Conservation (phyloP, 1,140 invertebrate genomes). For the Zaprionus gabonicus region DNA sequence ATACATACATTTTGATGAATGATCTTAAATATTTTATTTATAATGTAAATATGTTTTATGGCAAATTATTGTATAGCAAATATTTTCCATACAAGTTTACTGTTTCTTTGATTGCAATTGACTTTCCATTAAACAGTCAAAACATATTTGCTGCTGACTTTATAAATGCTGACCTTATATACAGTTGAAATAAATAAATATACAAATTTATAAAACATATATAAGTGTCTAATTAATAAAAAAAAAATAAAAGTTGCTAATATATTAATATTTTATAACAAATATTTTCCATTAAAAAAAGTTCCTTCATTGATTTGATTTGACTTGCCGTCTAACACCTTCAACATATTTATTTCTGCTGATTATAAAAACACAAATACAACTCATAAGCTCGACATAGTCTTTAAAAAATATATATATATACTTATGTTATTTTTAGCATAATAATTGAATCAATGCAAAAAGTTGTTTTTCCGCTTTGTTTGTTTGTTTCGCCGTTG, state of each 20-base stretch:
- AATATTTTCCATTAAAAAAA: background rate
- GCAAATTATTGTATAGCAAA: background rate
- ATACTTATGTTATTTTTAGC: conserved; percentile 12
- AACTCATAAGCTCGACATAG: conserved; percentile 19
- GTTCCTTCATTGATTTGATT: background rate
- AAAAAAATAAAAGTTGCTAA: background rate
- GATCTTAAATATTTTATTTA: too few species aligned
- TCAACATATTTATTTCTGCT: conserved; percentile 7
- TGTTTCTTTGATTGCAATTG: background rate
- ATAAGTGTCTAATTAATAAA: background rate
- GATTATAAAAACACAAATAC: conserved; percentile 39
- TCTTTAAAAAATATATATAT: conserved; percentile 2
- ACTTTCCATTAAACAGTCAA: background rate
- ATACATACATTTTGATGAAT: too few species aligned
- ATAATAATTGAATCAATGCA: conserved; percentile 63
- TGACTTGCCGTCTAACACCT: conserved; percentile 2
- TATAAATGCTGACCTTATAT: background rate
- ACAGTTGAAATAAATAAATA: background rate
- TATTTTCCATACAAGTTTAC: background rate
- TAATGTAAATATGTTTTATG: too few species aligned
- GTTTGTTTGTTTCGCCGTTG: conserved; percentile 35
- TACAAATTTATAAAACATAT: background rate
- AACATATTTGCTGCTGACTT: background rate
- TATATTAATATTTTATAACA: background rate
- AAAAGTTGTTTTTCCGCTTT: conserved; percentile 62